Conservation (phyloP, 2,888 invertebrate genomes). For the Eurytoma californica region DNA sequence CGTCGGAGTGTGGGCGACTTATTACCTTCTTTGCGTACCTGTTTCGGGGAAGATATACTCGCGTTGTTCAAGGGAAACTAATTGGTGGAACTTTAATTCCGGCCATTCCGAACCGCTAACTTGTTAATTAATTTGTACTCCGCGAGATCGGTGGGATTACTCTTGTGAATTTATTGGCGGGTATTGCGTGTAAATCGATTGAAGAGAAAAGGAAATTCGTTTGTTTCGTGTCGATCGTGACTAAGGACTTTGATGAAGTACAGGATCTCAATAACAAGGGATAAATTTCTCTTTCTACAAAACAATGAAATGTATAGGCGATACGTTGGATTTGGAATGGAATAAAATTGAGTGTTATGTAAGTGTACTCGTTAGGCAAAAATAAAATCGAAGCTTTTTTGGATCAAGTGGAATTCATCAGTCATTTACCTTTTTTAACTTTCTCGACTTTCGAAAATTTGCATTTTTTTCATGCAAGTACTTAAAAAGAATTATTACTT, state of each 20-base stretch:
- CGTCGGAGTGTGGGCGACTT: background rate
- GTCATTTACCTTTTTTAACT: background rate
- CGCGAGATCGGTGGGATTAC: too few species aligned
- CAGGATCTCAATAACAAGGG: background rate
- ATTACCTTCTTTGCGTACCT: too few species aligned
- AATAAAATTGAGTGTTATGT: background rate
- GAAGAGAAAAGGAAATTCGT: background rate
- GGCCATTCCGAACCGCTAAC: too few species aligned
- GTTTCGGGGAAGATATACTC: too few species aligned
- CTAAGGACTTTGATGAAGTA: background rate
- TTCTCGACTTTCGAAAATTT: constrained; percentile 13
- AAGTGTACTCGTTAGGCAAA: background rate
- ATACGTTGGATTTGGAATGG: background rate
- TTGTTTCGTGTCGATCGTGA: background rate
- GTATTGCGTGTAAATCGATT: background rate
- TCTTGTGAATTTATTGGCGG: too few species aligned
- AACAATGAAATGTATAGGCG: background rate
- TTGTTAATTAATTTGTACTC: too few species aligned
- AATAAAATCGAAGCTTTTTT: background rate
- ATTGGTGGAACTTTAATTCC: too few species aligned
- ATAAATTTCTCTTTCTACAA: background rate
- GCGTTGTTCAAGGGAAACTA: too few species aligned
- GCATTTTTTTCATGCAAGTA: background rate
- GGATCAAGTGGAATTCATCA: background rate
- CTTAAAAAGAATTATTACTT: background rate